Conservation (phyloP, 2,888 invertebrate species). For the Timema podura region DNA sequence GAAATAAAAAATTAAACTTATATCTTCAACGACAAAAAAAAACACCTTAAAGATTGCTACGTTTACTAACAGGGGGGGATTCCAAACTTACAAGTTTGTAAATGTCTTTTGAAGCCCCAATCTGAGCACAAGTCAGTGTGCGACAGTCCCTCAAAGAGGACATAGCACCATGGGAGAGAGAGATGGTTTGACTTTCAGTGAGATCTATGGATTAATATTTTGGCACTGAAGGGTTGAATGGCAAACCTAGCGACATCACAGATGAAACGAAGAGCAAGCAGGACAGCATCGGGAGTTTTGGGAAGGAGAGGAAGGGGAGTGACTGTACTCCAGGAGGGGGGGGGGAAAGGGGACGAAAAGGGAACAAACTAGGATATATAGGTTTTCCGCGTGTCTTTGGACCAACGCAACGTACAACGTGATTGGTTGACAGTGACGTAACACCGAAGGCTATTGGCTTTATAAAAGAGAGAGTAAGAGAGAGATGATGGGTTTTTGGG, state of each 20-base stretch:
- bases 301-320: constrained; percentile 11
- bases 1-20: no score
- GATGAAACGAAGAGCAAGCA: constrained; percentile 39
- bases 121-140: constrained; percentile 9
- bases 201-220: constrained; percentile 33
- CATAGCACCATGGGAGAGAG: constrained; percentile 15
- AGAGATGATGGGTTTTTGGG: background rate
- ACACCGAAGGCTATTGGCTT: constrained; percentile 31
- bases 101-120: no score
- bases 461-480: constrained; percentile 16
- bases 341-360: constrained; percentile 18
- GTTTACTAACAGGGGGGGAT: no score
- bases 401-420: constrained; percentile 11
- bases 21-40: no score
- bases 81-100: no score
- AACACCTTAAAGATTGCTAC: no score
- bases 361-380: constrained; percentile 19
- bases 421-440: constrained; percentile 30
- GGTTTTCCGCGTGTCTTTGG: constrained; percentile 15
- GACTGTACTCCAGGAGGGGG: background rate
- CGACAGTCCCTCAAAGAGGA: constrained; percentile 18
- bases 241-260: constrained; percentile 37
- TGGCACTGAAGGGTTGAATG: constrained; percentile 31
- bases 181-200: constrained; percentile 24
- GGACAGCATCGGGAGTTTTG: constrained; percentile 33